Base-by-base conservation (phyloP, 2,113 vertebrate species). In the Sakesphorus luctuosus region DNA sequence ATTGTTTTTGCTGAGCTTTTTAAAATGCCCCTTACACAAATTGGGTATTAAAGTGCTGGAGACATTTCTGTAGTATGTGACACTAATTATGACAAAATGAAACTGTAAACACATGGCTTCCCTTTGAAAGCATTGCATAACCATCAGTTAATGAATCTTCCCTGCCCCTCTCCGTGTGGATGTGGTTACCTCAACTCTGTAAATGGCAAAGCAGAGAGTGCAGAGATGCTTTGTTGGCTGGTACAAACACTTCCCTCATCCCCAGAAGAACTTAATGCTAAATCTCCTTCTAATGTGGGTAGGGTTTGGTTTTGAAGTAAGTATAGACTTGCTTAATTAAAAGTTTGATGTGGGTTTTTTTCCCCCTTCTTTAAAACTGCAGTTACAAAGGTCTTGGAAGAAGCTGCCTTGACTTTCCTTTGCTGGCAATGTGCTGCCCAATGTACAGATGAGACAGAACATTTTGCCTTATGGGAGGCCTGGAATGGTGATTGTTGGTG, bases 31-130 rank as follows among this genome's bases (percentile, higher is more conserved):
- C 47, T 90, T 53, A 38, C 65, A 79, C 38, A 69, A 77, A 56
- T 16, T 47, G 55, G 2, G 14, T 73, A 50, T 94, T 91, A 85
- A 91, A 84, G 59, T 87, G 36, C 40, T 72, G 78, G 71, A 85
- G 81, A 91, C 33, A 33, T 11, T 89, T 50, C 35, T 55, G 78
- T 36, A 71, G 73, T 87, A 28, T 40, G 4, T 46, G 81, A 52
- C 74, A 71, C 26, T 83, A 93, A 87, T 92, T 89, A 95, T 90
- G 63, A 63, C 84, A 93, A 91, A 85, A 95, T 61, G 74, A 93
- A 93, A 44, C 49, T 17, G 49, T 82, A 87, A 92, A 91, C 77
- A 87, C 7, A 0, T 76, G 53, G n/a, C 89, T 87, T 93, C 53
- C 44, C 50, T 76, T 58, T 7, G 6, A 89, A 87, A 94, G n/a